Conservation (phyloP, 2,888 invertebrate species). For the Drosophila nigritarsus region DNA sequence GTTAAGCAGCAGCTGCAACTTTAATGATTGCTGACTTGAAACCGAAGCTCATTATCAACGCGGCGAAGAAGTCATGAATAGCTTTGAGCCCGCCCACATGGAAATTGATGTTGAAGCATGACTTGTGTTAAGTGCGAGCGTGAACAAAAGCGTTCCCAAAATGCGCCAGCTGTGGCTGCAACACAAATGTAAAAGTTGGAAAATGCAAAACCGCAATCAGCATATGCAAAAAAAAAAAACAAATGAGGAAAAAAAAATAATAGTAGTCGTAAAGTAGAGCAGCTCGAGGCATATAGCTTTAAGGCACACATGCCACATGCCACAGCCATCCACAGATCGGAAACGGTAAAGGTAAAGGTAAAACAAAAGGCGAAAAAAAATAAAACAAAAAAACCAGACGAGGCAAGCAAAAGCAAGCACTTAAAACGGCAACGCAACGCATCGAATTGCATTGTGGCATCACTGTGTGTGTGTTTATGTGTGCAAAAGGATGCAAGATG, state of each 20-base stretch:
- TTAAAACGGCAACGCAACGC: slow-evolving; percentile 52
- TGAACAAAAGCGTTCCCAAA: slow-evolving; percentile 12
- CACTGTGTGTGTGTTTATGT: neutral
- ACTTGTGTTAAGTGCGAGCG: slow-evolving; percentile 26
- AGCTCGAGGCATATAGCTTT: slow-evolving; percentile 43
- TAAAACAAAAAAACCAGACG: slow-evolving; percentile 35
- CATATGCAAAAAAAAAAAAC: slow-evolving; percentile 56
- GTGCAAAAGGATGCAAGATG: slow-evolving; percentile 24
- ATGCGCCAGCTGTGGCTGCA: slow-evolving; percentile 24
- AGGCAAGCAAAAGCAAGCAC: slow-evolving; percentile 43
- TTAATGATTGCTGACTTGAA: slow-evolving; percentile 15
- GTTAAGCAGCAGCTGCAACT: neutral
- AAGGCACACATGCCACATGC: slow-evolving; percentile 46
- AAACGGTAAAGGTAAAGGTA: slow-evolving; percentile 32
- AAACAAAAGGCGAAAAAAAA: slow-evolving; percentile 55
- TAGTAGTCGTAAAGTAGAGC: slow-evolving; percentile 49
- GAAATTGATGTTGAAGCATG: slow-evolving; percentile 54
- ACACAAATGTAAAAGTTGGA: slow-evolving; percentile 33
- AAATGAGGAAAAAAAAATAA: neutral
- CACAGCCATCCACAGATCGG: slow-evolving; percentile 50
- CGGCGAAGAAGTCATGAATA: slow-evolving; percentile 35
- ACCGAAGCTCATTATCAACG: slow-evolving; percentile 34
- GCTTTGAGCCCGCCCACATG: slow-evolving; percentile 27
- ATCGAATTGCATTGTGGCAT: slow-evolving; percentile 64
- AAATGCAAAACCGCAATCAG: slow-evolving; percentile 71